Evolutionary conservation across 1,140 invertebrate species (phyloP).

Genomic region (Procambarus virginalis): DNA sequence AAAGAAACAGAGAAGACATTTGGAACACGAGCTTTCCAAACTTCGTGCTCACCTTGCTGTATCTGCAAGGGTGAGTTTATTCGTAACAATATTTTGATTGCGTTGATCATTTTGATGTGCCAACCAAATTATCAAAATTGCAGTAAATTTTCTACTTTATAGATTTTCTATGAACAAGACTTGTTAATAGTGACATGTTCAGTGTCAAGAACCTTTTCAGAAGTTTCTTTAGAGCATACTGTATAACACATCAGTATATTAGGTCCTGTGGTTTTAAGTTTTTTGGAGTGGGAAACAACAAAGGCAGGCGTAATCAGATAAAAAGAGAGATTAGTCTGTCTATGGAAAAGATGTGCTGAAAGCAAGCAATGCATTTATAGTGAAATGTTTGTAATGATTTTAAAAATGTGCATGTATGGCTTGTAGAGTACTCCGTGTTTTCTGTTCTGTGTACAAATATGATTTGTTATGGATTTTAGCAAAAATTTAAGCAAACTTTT

Average conservation of each 20-base stretch:
- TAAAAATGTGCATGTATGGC: no score
- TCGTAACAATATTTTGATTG: background rate
- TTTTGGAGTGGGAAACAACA: background rate
- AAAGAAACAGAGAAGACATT: conserved; percentile 81
- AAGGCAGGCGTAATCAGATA: background rate
- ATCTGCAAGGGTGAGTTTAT: conserved; percentile 86
- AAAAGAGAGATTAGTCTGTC: background rate
- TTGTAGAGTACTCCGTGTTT: no score
- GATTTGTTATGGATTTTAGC: background rate
- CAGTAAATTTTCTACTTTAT: background rate
- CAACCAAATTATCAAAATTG: background rate
- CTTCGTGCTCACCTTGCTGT: conserved; percentile 89
- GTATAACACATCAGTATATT: background rate
- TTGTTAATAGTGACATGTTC: background rate
- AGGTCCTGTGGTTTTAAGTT: background rate
- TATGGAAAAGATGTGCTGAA: background rate
- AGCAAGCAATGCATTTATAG: background rate
- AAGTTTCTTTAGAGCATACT: background rate
- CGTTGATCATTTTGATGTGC: background rate
- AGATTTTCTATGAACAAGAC: background rate
- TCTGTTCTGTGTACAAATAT: no score
- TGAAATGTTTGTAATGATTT: background rate
- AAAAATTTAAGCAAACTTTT: background rate
- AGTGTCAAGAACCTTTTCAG: no score
- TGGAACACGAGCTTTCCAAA: conserved; percentile 88